A percentile compares a stretch with the other conserved stretches of the same genome.
phyloP scores from a whole-genome alignment of 2,888 invertebrate species.

The Caenorhabditis drosophilae region DNA sequence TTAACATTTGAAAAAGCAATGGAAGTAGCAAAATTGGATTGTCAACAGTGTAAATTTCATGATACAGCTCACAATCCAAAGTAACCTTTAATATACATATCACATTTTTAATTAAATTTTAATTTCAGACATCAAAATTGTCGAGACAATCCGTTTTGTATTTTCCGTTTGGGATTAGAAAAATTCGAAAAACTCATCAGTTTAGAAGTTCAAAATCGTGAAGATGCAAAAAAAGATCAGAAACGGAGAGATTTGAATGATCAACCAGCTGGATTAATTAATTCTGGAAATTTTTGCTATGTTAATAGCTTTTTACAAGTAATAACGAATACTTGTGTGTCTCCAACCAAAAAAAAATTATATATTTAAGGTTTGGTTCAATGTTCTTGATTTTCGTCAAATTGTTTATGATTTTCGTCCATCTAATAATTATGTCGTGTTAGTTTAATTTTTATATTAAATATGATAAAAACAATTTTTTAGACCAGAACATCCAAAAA shows the following conservation, averaged over 20 bases:
- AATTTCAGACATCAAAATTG: slow-evolving; percentile 47
- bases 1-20: slow-evolving; percentile 28
- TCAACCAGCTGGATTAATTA: slow-evolving; percentile 61
- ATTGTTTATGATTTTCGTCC: slow-evolving; percentile 63
- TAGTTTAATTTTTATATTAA: not conserved
- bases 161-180: slow-evolving; percentile 61
- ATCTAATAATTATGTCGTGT: slow-evolving; percentile 38
- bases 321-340: too few species aligned
- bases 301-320: slow-evolving; percentile 68
- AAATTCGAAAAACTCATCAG: slow-evolving; percentile 63
- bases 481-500: slow-evolving; percentile 39
- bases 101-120: too few species aligned
- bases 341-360: not conserved
- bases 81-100: too few species aligned
- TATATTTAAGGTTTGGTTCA: slow-evolving; percentile 67
- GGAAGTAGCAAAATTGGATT: slow-evolving; percentile 45
- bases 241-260: slow-evolving; percentile 50
- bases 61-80: slow-evolving; percentile 51
- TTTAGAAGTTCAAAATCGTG: slow-evolving; percentile 30
- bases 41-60: slow-evolving; percentile 43
- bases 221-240: slow-evolving; percentile 41
- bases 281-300: slow-evolving; percentile 66
- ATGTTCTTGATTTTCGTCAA: slow-evolving; percentile 63
- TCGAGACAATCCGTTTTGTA: slow-evolving; percentile 62
- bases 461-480: not conserved